Evolutionary conservation across 1,140 invertebrate species (phyloP).

Genomic region (Andricus grossulariae): DNA sequence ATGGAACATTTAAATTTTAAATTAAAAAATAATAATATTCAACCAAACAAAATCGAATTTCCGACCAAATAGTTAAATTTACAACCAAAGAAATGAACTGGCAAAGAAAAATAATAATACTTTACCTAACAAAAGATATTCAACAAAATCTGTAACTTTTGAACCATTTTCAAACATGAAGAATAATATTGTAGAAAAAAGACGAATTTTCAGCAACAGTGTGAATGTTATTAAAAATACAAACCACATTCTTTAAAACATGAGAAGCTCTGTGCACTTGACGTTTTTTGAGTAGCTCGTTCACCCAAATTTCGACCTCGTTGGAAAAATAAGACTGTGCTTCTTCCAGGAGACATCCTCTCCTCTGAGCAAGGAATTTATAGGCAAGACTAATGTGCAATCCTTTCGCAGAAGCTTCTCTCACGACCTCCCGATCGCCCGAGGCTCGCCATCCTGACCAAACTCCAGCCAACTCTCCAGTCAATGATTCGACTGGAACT

Average conservation of each 20-base stretch:
- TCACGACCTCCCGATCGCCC: slow-evolving; percentile 78
- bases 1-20: too few species aligned
- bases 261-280: slow-evolving; percentile 81
- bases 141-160: too few species aligned
- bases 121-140: too few species aligned
- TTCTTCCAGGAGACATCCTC: slow-evolving; percentile 74
- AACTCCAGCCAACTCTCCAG: slow-evolving; percentile 64
- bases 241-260: slow-evolving; percentile 78
- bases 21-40: too few species aligned
- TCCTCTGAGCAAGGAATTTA: slow-evolving; percentile 77
- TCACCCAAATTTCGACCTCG: slow-evolving; percentile 80
- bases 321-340: slow-evolving; percentile 73
- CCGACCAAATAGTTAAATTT: too few species aligned
- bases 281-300: slow-evolving; percentile 78
- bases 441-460: slow-evolving; percentile 79
- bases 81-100: too few species aligned
- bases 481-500: slow-evolving; percentile 64
- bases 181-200: too few species aligned
- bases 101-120: too few species aligned
- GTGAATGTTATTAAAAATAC: slow-evolving; percentile 6
- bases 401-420: slow-evolving; percentile 82
- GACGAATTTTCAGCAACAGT: too few species aligned
- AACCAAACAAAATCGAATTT: too few species aligned
- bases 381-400: slow-evolving; percentile 78
- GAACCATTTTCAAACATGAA: too few species aligned